These are phyloP conservation scores for Thera britannica DNA, from an alignment of 2,888 invertebrate genomes.

Conservation along the genomic window DNA sequence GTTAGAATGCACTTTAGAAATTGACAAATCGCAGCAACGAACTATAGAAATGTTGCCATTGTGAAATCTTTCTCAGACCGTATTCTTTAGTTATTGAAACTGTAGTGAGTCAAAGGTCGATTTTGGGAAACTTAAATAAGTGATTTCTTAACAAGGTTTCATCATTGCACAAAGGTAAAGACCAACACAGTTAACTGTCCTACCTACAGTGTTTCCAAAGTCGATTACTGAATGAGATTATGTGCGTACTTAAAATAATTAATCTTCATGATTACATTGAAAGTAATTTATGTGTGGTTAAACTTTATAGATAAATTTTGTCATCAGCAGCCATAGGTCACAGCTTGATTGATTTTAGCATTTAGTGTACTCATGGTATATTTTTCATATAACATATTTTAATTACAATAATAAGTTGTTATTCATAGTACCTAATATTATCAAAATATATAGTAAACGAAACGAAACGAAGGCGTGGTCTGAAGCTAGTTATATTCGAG, in stretches of 20 bases:
- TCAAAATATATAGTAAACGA: too few species aligned
- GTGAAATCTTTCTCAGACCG: neutral
- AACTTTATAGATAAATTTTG: neutral
- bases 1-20: too few species aligned
- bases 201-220: conserved; percentile 9
- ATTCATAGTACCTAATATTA: too few species aligned
- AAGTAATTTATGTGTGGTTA: neutral
- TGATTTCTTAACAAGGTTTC: conserved; percentile 36
- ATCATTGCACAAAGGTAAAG: conserved; percentile 27
- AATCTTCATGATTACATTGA: neutral
- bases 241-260: neutral
- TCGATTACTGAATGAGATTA: neutral
- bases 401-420: too few species aligned
- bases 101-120: conserved; percentile 35
- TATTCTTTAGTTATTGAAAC: conserved; percentile 25
- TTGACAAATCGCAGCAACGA: neutral
- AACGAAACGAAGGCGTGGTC: too few species aligned
- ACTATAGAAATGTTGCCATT: neutral
- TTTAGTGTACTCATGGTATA: neutral
- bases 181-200: conserved; percentile 3
- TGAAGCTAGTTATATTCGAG: too few species aligned
- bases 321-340: neutral
- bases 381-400: too few species aligned
- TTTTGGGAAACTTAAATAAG: conserved; percentile 29
- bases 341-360: neutral